phyloP scores from a whole-genome alignment of 2,888 invertebrate genomes.

The Meiosimyza decipiens region DNA sequence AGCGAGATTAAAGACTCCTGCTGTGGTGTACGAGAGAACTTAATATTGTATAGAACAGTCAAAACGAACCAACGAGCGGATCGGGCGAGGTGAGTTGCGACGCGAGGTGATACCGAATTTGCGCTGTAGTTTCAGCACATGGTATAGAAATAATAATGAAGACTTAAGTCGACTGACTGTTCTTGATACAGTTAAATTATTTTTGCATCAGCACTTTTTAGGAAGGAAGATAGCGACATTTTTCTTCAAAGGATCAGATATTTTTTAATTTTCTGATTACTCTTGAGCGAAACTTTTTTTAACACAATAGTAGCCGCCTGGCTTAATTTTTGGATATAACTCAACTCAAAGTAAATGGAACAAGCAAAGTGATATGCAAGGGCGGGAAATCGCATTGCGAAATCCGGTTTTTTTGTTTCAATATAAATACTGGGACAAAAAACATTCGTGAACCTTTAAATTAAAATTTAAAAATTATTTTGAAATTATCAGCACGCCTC shows the following conservation, averaged over 20 bases:
- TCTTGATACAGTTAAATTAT: neutral
- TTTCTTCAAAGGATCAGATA: too few relatives aligned
- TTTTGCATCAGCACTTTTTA: neutral
- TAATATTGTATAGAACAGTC: conserved; percentile 57
- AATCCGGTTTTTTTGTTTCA: too few relatives aligned
- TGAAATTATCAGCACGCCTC: conserved; percentile 55
- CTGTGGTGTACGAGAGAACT: conserved; percentile 57
- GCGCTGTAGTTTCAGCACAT: conserved; percentile 7
- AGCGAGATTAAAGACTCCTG: conserved; percentile 64
- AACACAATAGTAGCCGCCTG: too few relatives aligned
- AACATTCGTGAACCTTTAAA: too few relatives aligned
- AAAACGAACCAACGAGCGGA: conserved; percentile 18
- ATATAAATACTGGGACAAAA: too few relatives aligned
- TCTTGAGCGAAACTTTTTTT: too few relatives aligned
- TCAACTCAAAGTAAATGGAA: too few relatives aligned
- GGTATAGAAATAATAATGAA: conserved; percentile 49
- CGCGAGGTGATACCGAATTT: conserved; percentile 41
- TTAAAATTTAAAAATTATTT: too few relatives aligned
- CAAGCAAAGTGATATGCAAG: too few relatives aligned
- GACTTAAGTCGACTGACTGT: conserved; percentile 54
- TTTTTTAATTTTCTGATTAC: neutral
- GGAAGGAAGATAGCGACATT: too few relatives aligned
- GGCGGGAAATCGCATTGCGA: too few relatives aligned
- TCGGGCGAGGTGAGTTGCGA: neutral
- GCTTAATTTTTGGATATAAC: too few relatives aligned